These are phyloP conservation scores for Chamaetylas fuelleborni DNA, from an alignment of 2,113 vertebrate genomes.

Conservation along the genomic window DNA sequence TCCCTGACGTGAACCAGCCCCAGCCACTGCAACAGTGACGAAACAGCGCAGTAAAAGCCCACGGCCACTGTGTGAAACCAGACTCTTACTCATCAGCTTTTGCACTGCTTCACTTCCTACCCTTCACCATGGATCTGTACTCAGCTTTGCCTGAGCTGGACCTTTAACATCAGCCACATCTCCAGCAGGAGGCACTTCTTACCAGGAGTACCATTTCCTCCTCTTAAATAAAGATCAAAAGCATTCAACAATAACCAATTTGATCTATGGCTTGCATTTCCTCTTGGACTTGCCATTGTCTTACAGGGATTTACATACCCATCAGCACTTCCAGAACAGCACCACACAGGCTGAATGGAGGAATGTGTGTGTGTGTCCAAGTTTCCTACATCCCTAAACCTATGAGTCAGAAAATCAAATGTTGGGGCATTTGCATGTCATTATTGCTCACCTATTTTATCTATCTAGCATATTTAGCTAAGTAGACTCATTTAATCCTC, in stretches of 20 bases:
- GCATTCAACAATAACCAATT: neutral
- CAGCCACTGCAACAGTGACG: neutral
- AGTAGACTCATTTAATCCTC: neutral
- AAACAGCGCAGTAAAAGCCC: neutral
- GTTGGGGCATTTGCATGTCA: neutral
- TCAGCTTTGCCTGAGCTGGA: neutral
- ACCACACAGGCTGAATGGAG: accelerated
- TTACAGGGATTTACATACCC: neutral
- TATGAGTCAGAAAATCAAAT: neutral
- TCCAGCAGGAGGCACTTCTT: neutral
- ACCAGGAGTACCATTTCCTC: neutral
- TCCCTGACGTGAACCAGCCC: neutral
- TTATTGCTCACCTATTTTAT: slow-evolving; percentile 5
- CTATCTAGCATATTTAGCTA: neutral
- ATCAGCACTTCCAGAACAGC: neutral
- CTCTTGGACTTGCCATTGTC: neutral
- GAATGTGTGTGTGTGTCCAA: neutral
- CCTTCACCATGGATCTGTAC: neutral
- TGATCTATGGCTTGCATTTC: neutral
- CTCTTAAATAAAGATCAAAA: neutral
- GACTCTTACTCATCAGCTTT: neutral
- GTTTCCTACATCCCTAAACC: neutral
- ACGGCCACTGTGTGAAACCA: accelerated
- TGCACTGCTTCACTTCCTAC: neutral
- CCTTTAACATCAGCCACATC: neutral